phyloP scores from a whole-genome alignment of 2,888 invertebrate species.

The Galerucella calmariensis region DNA sequence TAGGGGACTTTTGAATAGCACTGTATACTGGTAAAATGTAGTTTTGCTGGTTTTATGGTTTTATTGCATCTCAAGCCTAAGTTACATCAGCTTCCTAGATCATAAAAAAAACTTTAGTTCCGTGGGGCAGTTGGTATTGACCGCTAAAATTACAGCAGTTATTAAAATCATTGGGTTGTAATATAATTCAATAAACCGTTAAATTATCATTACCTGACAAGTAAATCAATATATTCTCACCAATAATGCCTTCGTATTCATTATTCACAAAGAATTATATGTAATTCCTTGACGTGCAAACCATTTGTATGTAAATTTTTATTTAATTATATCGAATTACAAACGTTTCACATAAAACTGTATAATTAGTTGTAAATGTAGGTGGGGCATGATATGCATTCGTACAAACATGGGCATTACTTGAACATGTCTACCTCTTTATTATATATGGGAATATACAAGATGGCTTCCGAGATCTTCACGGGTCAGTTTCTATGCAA shows the following conservation, averaged over 20 bases:
- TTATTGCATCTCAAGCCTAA: too few relatives aligned
- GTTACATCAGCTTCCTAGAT: too few relatives aligned
- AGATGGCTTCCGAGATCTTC: constrained; percentile 37
- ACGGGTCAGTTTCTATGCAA: constrained; percentile 30
- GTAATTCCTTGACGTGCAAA: constrained; percentile 25
- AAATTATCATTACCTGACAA: neutral
- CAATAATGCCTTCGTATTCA: neutral
- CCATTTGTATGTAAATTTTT: constrained; percentile 40
- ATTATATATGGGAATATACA: constrained; percentile 39
- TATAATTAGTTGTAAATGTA: constrained; percentile 33
- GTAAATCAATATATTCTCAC: neutral
- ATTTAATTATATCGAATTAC: constrained; percentile 40
- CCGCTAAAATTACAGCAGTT: too few relatives aligned
- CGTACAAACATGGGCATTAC: constrained; percentile 34
- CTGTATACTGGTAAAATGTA: too few relatives aligned
- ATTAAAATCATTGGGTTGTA: neutral
- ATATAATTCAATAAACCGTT: neutral
- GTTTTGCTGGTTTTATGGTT: too few relatives aligned
- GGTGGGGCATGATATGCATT: constrained; percentile 42
- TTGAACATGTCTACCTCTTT: constrained; percentile 30
- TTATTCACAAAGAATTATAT: constrained; percentile 19
- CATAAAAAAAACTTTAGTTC: too few relatives aligned
- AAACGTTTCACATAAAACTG: constrained; percentile 31
- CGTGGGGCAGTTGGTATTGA: too few relatives aligned
- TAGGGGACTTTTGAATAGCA: too few relatives aligned